Conservation (phyloP, 2,113 vertebrate species). For the Semicossyphus pulcher region DNA sequence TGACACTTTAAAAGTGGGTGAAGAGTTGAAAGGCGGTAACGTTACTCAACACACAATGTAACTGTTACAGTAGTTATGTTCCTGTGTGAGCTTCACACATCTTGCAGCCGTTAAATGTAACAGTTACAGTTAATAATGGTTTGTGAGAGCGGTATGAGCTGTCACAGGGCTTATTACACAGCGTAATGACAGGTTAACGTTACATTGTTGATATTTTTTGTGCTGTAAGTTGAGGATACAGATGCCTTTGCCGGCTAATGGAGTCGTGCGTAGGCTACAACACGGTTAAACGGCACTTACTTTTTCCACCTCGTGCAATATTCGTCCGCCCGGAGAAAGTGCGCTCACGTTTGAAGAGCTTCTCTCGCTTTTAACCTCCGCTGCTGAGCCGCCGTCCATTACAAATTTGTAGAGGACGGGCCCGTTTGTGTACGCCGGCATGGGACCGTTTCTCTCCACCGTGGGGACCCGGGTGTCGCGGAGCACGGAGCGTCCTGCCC, state of each 20-base stretch:
- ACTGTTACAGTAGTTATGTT: not conserved
- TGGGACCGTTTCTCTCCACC: conserved; percentile 54
- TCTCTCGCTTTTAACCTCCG: conserved; percentile 62
- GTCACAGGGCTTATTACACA: not conserved
- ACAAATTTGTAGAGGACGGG: conserved; percentile 63
- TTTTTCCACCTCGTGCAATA: conserved; percentile 76
- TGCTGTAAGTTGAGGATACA: not conserved
- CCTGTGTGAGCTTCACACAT: not conserved
- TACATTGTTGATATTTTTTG: not conserved
- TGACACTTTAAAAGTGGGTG: not conserved
- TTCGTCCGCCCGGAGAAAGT: conserved; percentile 58
- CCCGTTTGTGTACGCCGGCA: conserved; percentile 65
- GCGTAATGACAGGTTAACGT: conserved; percentile 9
- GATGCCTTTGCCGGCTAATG: conserved; percentile 23
- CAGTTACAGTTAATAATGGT: conserved; percentile 3
- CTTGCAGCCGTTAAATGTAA: not conserved
- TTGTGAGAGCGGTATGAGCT: not conserved
- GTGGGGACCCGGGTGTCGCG: conserved; percentile 58
- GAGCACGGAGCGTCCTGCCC: conserved; percentile 63
- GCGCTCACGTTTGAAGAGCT: conserved; percentile 62
- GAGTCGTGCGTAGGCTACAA: conserved; percentile 6
- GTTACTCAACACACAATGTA: not conserved
- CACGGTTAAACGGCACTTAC: conserved; percentile 68
- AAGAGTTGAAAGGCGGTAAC: not conserved
- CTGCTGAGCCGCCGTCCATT: conserved; percentile 65